Conservation (phyloP, 1,140 invertebrate genomes). For the Wiebesia pumilae region DNA sequence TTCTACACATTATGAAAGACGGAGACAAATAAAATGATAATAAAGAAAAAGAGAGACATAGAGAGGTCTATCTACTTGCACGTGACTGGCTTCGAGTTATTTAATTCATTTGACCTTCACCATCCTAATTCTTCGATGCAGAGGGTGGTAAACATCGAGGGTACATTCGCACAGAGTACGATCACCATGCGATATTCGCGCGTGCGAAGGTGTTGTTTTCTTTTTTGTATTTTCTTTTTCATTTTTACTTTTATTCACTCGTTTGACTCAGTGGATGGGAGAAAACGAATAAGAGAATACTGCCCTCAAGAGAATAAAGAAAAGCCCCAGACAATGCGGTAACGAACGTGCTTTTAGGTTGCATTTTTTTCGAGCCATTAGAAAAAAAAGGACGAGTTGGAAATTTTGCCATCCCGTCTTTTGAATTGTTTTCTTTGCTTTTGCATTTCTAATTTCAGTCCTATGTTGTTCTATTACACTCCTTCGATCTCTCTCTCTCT, state of each 20-base stretch:
- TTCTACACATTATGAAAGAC: not conserved
- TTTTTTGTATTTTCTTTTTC: not conserved
- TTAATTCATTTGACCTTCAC: not conserved
- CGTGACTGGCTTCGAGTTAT: conserved; percentile 41
- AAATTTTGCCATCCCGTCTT: conserved; percentile 37
- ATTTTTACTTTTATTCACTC: not conserved
- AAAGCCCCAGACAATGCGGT: conserved; percentile 38
- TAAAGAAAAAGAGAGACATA: not conserved
- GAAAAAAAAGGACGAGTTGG: conserved; percentile 42
- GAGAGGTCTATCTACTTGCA: conserved; percentile 17
- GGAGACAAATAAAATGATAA: not conserved
- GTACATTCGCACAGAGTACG: not conserved
- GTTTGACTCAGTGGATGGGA: not conserved
- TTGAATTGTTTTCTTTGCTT: conserved; percentile 50
- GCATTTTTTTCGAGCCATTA: conserved; percentile 30
- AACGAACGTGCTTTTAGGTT: conserved; percentile 50
- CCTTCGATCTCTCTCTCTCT: conserved; percentile 3
- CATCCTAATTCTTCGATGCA: conserved; percentile 17
- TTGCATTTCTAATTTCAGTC: not conserved
- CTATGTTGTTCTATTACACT: not conserved
- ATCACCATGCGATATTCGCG: conserved; percentile 44
- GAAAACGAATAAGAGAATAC: conserved; percentile 7
- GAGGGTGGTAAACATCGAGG: not conserved
- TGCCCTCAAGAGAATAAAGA: not conserved
- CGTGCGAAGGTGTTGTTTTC: conserved; percentile 13